Conservation (phyloP, 2,797 vertebrate genomes). For the Podarcis lilfordi region DNA sequence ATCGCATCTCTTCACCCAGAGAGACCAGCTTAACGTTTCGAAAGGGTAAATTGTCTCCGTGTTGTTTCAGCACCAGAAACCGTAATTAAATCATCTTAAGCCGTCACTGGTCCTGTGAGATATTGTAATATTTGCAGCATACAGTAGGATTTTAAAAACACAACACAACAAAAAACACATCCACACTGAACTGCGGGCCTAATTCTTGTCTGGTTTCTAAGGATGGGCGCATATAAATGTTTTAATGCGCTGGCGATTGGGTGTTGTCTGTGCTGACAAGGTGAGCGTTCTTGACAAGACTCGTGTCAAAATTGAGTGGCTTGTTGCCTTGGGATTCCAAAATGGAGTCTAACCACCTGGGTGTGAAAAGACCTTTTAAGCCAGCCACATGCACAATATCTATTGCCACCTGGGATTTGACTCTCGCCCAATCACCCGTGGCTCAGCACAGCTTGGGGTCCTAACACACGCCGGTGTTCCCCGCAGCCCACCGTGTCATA, state of each 20-base stretch:
- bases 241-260: too few relatives aligned
- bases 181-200: too few relatives aligned
- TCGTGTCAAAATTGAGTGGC: background rate
- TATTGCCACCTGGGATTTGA: too few relatives aligned
- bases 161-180: background rate
- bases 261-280: background rate
- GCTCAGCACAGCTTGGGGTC: too few relatives aligned
- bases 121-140: background rate
- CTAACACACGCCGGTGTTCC: background rate
- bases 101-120: too few relatives aligned
- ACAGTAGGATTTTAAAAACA: background rate
- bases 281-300: rapidly evolving
- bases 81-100: background rate
- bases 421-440: background rate
- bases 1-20: background rate
- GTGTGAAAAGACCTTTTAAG: too few relatives aligned
- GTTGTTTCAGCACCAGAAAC: background rate
- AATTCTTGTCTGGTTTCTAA: background rate
- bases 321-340: too few relatives aligned
- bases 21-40: background rate
- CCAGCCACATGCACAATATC: too few relatives aligned
- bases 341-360: too few relatives aligned
- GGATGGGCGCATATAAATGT: background rate
- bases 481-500: background rate
- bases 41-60: background rate